phyloP scores from a whole-genome alignment of 2,888 invertebrate species.

The Ectemnius cavifrons region DNA sequence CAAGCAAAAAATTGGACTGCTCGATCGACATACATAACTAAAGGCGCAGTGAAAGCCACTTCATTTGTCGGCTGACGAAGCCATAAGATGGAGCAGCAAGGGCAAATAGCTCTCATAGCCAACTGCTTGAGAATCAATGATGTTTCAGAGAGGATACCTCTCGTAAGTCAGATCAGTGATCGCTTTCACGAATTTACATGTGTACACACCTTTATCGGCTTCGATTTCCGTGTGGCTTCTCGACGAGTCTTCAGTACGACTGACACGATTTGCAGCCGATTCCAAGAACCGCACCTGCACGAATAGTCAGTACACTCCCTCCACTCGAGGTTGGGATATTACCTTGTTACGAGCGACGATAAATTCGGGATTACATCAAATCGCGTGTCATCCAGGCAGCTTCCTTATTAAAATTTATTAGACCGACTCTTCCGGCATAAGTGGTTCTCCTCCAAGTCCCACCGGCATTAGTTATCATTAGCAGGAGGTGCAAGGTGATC shows the following conservation, averaged over 20 bases:
- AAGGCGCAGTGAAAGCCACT: too few relatives aligned
- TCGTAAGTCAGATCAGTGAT: slow-evolving; percentile 15
- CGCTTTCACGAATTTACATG: slow-evolving; percentile 61
- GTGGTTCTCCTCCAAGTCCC: too few relatives aligned
- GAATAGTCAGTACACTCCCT: slow-evolving; percentile 13
- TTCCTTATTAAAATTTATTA: too few relatives aligned
- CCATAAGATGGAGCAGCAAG: too few relatives aligned
- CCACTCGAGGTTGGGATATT: too few relatives aligned
- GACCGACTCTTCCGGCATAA: too few relatives aligned
- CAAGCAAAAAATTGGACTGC: too few relatives aligned
- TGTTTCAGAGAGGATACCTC: slow-evolving; percentile 1
- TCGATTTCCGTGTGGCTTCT: slow-evolving; percentile 19
- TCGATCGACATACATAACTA: too few relatives aligned
- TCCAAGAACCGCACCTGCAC: slow-evolving; percentile 13
- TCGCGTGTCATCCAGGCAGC: too few relatives aligned
- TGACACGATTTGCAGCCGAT: slow-evolving; percentile 20
- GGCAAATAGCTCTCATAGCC: not conserved
- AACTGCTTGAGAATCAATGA: slow-evolving; percentile 23
- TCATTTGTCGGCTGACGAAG: too few relatives aligned
- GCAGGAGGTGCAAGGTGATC: not conserved
- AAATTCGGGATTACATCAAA: too few relatives aligned
- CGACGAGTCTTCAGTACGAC: slow-evolving; percentile 38
- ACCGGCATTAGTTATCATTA: not conserved
- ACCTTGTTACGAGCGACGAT: too few relatives aligned
- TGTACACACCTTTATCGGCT: slow-evolving; percentile 51